A percentile compares a stretch with the other conserved stretches of the same genome.
phyloP scores from a whole-genome alignment of 2,113 vertebrate species.

The Uria lomvia region DNA sequence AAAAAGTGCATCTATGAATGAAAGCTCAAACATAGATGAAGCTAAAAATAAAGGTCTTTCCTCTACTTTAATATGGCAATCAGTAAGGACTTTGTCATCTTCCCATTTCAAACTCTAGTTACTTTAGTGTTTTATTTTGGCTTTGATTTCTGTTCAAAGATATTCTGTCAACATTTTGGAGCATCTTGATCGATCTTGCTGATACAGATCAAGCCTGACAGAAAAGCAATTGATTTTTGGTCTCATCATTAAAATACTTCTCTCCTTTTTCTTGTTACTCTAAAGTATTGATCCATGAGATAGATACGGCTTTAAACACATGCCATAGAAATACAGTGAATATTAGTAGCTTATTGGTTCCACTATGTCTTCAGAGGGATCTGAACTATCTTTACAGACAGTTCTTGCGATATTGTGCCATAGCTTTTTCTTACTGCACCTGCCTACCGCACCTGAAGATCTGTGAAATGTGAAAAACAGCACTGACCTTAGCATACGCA shows the following conservation, averaged over 20 bases:
- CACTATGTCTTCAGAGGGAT: not conserved
- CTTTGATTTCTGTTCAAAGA: conserved; percentile 16
- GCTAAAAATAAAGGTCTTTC: not conserved
- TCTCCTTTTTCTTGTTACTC: not conserved
- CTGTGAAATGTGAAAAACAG: not conserved
- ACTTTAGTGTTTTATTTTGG: not conserved
- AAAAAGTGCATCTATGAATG: not conserved
- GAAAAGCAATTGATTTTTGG: not conserved
- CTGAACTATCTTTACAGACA: not conserved
- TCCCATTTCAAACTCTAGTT: not conserved
- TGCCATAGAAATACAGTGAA: not conserved
- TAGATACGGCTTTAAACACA: not conserved
- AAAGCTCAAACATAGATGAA: not conserved
- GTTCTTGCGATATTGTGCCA: not conserved
- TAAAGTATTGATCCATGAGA: not conserved
- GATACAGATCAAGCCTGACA: not conserved
- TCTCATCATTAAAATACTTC: not conserved
- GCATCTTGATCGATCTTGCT: not conserved
- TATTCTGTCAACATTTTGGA: not conserved
- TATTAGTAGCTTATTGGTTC: not conserved
- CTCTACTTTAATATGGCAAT: not conserved
- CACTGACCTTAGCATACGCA: not conserved
- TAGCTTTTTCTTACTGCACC: not conserved
- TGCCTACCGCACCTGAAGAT: not conserved
- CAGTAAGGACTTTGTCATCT: not conserved